phyloP scores from a whole-genome alignment of 2,113 vertebrate genomes.

The Paraplagusia blochii region DNA sequence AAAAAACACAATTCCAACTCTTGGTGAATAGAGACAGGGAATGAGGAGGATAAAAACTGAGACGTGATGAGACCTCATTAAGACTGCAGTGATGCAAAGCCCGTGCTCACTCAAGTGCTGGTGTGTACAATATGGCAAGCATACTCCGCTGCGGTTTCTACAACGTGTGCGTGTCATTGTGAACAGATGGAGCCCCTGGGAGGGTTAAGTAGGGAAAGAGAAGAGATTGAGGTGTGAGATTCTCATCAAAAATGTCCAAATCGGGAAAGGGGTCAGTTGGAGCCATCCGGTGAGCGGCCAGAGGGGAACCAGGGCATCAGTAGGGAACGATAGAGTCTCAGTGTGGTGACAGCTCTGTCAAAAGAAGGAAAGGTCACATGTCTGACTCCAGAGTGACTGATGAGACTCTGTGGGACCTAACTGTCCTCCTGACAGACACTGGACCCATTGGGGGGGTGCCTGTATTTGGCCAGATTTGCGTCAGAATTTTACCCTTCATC shows the following conservation, averaged over 20 bases:
- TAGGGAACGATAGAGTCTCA: not conserved
- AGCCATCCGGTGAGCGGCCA: conserved; percentile 53
- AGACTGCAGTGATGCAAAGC: conserved; percentile 30
- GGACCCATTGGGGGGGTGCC: too few species aligned
- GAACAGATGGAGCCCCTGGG: conserved; percentile 53
- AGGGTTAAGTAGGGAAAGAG: conserved; percentile 72
- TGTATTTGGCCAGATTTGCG: not conserved
- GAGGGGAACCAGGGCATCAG: conserved; percentile 33
- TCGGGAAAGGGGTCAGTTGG: conserved; percentile 70
- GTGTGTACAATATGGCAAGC: conserved; percentile 7
- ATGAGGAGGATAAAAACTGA: conserved; percentile 19
- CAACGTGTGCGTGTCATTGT: conserved; percentile 7
- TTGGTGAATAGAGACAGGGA: conserved; percentile 20
- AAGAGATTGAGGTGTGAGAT: conserved; percentile 76
- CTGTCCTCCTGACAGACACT: not conserved
- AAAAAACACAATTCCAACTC: too few species aligned
- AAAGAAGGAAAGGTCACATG: conserved; percentile 16
- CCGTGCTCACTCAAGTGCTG: conserved; percentile 11
- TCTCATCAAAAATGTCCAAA: conserved; percentile 74
- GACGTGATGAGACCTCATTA: conserved; percentile 66
- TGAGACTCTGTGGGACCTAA: not conserved
- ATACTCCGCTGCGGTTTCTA: conserved; percentile 31
- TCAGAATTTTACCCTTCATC: conserved; percentile 23
- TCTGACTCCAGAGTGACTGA: conserved; percentile 3
- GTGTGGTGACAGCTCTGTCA: not conserved